Evolutionary conservation across 2,888 invertebrate genomes (phyloP), one percentile per base, ranked within the genome.

Genomic region (Polia nebulosa): DNA sequence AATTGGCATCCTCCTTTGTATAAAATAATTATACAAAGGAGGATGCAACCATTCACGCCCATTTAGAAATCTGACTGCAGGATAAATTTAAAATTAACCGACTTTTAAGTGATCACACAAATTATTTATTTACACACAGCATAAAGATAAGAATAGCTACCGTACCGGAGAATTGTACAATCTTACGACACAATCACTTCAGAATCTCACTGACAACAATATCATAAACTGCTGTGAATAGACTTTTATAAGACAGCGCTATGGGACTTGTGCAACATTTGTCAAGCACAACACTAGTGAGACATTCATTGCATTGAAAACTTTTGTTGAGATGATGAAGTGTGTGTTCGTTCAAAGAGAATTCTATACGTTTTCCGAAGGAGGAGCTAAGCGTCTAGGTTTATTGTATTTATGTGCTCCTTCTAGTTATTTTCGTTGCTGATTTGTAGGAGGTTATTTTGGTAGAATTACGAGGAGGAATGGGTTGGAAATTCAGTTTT

Each of bases 221-320:
- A 47, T 69, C 29, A 53, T 44, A 39, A 36, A 45, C 47, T 36
- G 25, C 11, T 41, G 51, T 32, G 47, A 72, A 72, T n/a, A 41
- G 20, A 47, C 29, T 68, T 68, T 41, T 49, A 29, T 59, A 76
- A 55, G 41, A 36, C 39, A 25, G 27, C 4, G 49, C 34, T 41
- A 29, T 22, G 58, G 44, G 27, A 52, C 36, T 56, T 44, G 36
- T n/a, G 64, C 52, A 77, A 32, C 55, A 64, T 74, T 74, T 78
- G 39, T 78, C 78, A 72, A 57, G 11, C 49, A 63, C 44, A 55
- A 55, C 61, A 75, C 44, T 67, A 44, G n/a, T 15, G 20, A 34
- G 57, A 78, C 64, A 78, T 64, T 78, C 58, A 77, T 59, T 64
- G 55, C 72, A 58, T 72, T 56, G 78, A 25, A 72, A 71, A 69